Evolutionary conservation across 2,113 vertebrate genomes (phyloP).

Genomic region (Axis porcinus): DNA sequence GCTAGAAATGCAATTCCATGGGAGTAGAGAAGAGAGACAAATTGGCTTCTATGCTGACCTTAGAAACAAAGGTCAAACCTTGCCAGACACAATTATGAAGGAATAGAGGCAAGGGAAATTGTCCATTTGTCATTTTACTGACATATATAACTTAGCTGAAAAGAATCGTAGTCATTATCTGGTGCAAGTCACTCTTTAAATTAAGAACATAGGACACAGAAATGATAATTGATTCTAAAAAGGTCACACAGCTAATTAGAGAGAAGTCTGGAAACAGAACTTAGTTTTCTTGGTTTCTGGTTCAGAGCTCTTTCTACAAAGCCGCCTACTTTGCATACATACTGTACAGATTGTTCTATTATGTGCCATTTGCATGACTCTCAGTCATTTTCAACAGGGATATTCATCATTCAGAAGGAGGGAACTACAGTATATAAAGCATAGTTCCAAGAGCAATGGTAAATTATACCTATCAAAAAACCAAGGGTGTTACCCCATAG

Average conservation of each 20-base stretch:
- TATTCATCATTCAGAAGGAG: background rate
- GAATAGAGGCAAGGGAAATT: background rate
- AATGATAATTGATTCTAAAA: constrained; percentile 39
- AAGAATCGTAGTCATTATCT: background rate
- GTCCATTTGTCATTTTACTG: constrained; percentile 1
- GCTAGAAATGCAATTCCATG: background rate
- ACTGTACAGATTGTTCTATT: background rate
- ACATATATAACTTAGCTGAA: background rate
- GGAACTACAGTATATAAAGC: background rate
- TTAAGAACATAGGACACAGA: background rate
- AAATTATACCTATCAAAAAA: background rate
- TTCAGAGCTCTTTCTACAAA: background rate
- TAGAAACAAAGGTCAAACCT: constrained; percentile 9
- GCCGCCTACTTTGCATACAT: background rate
- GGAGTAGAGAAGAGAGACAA: background rate
- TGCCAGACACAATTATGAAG: background rate
- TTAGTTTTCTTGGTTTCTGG: constrained; percentile 1
- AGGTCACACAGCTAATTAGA: constrained; percentile 38
- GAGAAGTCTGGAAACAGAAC: constrained; percentile 27
- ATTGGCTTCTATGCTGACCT: background rate
- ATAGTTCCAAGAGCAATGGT: background rate
- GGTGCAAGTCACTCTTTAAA: background rate
- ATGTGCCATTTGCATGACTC: background rate
- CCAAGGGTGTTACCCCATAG: background rate
- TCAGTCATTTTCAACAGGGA: background rate